phyloP scores from a whole-genome alignment of 2,113 vertebrate species.

The Hemibagrus wyckioides region DNA sequence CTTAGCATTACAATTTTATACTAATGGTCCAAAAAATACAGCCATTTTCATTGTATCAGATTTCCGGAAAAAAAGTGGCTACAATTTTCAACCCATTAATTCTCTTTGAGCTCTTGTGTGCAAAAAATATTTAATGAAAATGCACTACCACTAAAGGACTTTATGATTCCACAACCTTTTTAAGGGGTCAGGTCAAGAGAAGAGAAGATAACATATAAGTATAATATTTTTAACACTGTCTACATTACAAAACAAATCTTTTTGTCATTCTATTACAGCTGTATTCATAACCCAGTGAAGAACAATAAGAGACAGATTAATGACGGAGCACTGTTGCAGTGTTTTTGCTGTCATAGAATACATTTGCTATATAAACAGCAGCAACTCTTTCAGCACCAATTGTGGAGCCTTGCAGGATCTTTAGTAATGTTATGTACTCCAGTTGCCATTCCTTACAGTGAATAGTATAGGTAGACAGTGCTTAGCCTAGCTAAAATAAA shows the following conservation, averaged over 20 bases:
- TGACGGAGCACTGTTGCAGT: neutral
- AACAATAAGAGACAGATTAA: conserved; percentile 2
- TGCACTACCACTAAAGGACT: neutral
- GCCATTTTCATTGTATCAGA: conserved; percentile 2
- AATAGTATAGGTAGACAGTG: neutral
- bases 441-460: neutral
- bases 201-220: neutral
- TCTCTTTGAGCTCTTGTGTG: neutral
- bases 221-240: neutral
- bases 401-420: neutral
- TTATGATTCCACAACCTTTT: neutral
- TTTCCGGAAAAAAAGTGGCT: neutral
- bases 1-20: neutral
- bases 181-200: neutral
- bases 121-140: neutral
- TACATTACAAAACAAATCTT: neutral
- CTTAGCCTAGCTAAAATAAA: neutral
- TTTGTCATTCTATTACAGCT: neutral
- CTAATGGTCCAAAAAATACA: neutral
- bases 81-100: neutral
- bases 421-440: neutral
- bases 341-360: neutral
- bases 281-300: neutral
- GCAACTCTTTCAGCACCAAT: neutral
- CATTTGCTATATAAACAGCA: conserved; percentile 14